A percentile compares a stretch with the other conserved stretches of the same genome.
phyloP scores from a whole-genome alignment of 2,888 invertebrate genomes.

The Eilema caniola region DNA sequence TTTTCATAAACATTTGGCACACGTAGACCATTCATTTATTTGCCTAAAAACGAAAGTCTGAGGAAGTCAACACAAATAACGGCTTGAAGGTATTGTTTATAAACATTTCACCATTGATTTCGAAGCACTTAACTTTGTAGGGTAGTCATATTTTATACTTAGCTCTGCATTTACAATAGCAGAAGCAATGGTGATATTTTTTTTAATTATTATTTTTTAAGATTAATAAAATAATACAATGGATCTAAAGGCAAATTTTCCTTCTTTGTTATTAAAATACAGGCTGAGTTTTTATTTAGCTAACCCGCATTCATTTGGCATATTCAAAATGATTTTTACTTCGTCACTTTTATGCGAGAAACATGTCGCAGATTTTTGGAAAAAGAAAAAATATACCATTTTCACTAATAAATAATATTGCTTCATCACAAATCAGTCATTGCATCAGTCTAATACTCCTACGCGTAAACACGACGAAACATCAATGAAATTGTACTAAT shows the following conservation, averaged over 20 bases:
- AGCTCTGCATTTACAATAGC: constrained; percentile 16
- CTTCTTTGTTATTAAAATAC: constrained; percentile 26
- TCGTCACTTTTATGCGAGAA: constrained; percentile 28
- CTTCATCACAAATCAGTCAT: constrained; percentile 84
- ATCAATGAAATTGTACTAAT: constrained; percentile 59
- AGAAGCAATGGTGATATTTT: constrained; percentile 12
- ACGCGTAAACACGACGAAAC: constrained; percentile 56
- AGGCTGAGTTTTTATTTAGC: neutral
- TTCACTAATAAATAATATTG: constrained; percentile 84
- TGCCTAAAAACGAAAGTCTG: constrained; percentile 45
- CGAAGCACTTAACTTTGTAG: constrained; percentile 39
- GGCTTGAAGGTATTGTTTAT: constrained; percentile 33
- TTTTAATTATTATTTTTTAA: neutral
- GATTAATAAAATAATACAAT: constrained; percentile 17
- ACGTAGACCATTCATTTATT: constrained; percentile 59
- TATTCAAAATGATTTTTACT: constrained; percentile 30
- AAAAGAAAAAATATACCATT: constrained; percentile 62
- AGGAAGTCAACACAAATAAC: constrained; percentile 41
- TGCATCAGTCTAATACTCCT: constrained; percentile 80
- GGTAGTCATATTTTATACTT: constrained; percentile 17
- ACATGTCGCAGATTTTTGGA: constrained; percentile 40
- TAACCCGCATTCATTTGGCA: constrained; percentile 44
- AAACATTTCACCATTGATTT: constrained; percentile 45
- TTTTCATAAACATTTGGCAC: constrained; percentile 78
- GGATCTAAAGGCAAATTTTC: constrained; percentile 15